phyloP scores from a whole-genome alignment of 1,140 invertebrate genomes.

The Anastrepha obliqua region DNA sequence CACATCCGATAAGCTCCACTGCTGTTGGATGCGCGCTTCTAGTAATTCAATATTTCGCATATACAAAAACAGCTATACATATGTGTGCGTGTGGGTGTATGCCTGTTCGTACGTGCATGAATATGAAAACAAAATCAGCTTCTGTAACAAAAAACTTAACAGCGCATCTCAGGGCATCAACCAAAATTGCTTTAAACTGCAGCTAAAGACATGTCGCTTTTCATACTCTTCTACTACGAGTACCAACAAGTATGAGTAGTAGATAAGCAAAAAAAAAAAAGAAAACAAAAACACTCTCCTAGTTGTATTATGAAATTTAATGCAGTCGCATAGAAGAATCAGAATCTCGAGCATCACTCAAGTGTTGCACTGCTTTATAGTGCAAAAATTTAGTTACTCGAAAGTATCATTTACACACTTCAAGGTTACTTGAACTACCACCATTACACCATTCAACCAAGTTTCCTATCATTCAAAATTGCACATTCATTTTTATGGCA shows the following conservation, averaged over 20 bases:
- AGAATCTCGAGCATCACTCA: not conserved
- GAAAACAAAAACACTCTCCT: not conserved
- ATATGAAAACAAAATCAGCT: not conserved
- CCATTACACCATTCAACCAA: not conserved
- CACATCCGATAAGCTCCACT: not conserved
- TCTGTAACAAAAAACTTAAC: not conserved
- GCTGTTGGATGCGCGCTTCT: conserved; percentile 9
- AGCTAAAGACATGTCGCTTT: not conserved
- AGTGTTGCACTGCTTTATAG: not conserved
- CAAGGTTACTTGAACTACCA: conserved; percentile 33
- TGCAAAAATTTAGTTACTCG: conserved; percentile 14
- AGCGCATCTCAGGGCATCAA: not conserved
- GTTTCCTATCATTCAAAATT: not conserved
- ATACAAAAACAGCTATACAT: no score
- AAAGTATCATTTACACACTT: conserved; percentile 50
- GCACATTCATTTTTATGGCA: conserved; percentile 21
- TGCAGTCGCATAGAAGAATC: not conserved
- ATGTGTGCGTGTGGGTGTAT: no score
- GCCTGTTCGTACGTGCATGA: not conserved
- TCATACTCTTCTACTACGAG: not conserved
- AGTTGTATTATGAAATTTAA: conserved; percentile 1
- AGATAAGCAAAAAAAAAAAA: not conserved
- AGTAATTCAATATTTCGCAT: not conserved
- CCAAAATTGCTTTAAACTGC: not conserved
- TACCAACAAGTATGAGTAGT: not conserved